Evolutionary conservation across 1,140 invertebrate genomes (phyloP).

Genomic region (Procambarus virginalis): DNA sequence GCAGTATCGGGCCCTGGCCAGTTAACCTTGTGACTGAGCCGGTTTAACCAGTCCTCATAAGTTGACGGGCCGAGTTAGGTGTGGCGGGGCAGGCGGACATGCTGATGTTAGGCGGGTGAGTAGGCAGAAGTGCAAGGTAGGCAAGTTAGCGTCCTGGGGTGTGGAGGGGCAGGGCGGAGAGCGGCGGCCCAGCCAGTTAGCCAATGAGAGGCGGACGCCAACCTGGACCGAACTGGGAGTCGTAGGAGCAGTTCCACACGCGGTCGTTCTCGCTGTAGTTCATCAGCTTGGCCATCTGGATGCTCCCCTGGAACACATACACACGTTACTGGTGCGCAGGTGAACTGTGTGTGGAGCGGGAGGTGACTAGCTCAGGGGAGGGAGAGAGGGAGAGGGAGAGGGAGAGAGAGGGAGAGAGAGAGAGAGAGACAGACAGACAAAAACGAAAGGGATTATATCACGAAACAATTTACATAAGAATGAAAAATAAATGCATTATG

Average conservation of each 20-base stretch:
- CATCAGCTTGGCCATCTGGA: slow-evolving; percentile 62
- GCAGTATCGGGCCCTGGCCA: no score
- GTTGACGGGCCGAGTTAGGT: no score
- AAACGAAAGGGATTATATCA: neutral
- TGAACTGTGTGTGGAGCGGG: no score
- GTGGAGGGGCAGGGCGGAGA: neutral
- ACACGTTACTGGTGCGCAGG: neutral
- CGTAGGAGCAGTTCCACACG: slow-evolving; percentile 56
- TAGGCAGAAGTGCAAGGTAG: neutral
- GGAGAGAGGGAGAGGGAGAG: slow-evolving; percentile 17
- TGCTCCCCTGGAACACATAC: slow-evolving; percentile 44
- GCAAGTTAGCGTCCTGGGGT: neutral
- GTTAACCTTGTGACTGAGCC: no score
- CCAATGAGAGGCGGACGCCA: slow-evolving; percentile 64
- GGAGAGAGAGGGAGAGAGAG: neutral
- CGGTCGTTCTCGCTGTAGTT: slow-evolving; percentile 55
- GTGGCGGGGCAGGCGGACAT: no score
- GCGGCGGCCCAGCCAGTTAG: neutral
- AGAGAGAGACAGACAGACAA: neutral
- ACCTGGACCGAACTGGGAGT: slow-evolving; percentile 52
- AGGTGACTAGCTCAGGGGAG: neutral
- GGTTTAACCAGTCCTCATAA: no score
- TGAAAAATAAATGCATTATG: neutral
- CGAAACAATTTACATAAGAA: neutral
- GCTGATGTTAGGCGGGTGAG: no score